Evolutionary conservation across 30 jellyfish, hydroid and myxozoan genomes (phyloP).

Genomic region (Morbakka virulenta): DNA sequence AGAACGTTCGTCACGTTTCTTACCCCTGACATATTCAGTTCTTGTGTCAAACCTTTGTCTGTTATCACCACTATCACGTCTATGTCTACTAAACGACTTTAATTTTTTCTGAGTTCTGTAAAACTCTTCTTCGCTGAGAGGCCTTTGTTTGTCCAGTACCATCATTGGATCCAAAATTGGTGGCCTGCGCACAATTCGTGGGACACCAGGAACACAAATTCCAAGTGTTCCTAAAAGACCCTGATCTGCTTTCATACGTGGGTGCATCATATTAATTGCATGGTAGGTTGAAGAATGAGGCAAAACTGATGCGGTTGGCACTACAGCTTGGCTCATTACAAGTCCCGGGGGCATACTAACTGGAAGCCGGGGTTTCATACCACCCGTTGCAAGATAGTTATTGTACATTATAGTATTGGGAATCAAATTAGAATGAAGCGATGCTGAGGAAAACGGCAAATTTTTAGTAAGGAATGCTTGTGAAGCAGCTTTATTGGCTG

Average conservation of each 20-base stretch:
- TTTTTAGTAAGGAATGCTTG: background rate
- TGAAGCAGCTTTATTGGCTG: background rate
- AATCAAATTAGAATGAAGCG: background rate
- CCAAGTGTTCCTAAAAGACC: background rate
- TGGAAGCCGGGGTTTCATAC: background rate
- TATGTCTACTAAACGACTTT: background rate
- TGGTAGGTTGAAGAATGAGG: background rate
- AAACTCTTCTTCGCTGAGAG: conserved; percentile 90
- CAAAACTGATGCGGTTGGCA: background rate
- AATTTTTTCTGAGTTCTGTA: conserved; percentile 72
- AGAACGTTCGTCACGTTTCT: background rate
- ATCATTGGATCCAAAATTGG: background rate
- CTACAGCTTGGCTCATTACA: background rate
- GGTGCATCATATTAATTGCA: background rate
- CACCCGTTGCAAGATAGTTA: background rate
- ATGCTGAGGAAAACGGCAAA: background rate
- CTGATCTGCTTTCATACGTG: background rate
- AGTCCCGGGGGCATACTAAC: background rate
- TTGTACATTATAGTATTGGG: background rate
- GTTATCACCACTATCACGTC: background rate
- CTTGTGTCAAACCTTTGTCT: background rate
- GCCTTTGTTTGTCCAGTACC: background rate
- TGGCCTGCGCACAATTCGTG: background rate
- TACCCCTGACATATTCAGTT: no score
- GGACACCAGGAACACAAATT: background rate